Percentiles rank a stretch among this genome's conserved stretches.
These are phyloP conservation scores for Chaitophorus viminalis DNA, from an alignment of 2,888 invertebrate genomes.

Conservation along the genomic window DNA sequence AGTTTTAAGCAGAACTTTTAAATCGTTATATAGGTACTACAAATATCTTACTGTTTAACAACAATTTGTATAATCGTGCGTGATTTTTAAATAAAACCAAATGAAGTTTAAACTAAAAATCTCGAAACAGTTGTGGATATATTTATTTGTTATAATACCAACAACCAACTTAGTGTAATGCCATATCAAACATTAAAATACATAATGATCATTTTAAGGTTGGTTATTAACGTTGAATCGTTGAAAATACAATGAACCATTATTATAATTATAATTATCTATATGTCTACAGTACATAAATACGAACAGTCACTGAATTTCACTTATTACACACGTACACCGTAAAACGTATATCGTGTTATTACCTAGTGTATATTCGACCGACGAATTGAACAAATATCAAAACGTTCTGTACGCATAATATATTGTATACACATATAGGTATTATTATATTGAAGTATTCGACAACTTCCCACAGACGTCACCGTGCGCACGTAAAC, in stretches of 20 bases:
- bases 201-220: too few relatives aligned
- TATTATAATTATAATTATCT: background rate
- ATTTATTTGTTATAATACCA: too few relatives aligned
- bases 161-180: too few relatives aligned
- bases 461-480: slow-evolving; percentile 27
- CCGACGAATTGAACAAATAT: slow-evolving; percentile 21
- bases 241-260: background rate
- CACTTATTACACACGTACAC: too few relatives aligned
- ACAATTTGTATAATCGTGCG: too few relatives aligned
- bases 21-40: too few relatives aligned
- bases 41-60: too few relatives aligned
- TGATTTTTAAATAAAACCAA: too few relatives aligned
- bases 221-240: background rate
- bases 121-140: too few relatives aligned
- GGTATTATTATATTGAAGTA: slow-evolving; percentile 2
- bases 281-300: background rate
- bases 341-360: background rate
- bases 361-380: background rate
- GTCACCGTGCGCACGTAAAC: background rate
- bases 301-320: background rate
- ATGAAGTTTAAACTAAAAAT: too few relatives aligned
- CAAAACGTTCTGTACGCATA: background rate
- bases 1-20: too few relatives aligned
- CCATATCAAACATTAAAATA: too few relatives aligned
- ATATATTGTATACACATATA: background rate